Conservation (phyloP, 2,113 vertebrate species). For the Python bivittatus region DNA sequence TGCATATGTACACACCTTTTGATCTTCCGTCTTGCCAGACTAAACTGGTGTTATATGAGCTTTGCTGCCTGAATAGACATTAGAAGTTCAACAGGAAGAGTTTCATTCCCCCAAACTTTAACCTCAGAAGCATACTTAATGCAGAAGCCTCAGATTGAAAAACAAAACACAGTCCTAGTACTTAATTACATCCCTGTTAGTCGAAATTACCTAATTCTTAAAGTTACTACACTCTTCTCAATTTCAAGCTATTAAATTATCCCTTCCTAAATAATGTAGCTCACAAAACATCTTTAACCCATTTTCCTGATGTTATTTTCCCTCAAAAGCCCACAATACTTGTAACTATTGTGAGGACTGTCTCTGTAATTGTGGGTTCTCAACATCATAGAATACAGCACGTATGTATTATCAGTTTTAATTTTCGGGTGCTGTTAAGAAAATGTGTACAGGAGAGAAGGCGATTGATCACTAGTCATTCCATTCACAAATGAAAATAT, state of each 20-base stretch:
- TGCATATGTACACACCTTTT: no score
- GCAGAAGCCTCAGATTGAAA: no score
- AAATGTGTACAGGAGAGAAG: neutral
- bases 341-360: neutral
- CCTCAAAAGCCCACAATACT: neutral
- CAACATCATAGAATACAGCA: neutral
- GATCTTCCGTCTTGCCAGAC: no score
- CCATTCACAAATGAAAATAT: neutral
- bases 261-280: neutral
- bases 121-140: neutral
- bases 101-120: neutral
- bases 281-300: neutral
- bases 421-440: neutral
- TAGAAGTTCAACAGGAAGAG: neutral
- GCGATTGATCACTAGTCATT: neutral
- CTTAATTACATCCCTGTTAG: neutral
- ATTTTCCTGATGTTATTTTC: neutral
- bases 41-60: neutral
- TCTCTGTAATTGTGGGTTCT: neutral
- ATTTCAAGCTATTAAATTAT: neutral
- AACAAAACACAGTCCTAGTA: no score
- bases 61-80: neutral
- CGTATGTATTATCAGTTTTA: neutral
- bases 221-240: neutral
- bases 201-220: neutral